These are phyloP conservation scores for Pasiphila rectangulata DNA, from an alignment of 2,888 invertebrate genomes.

Conservation along the genomic window DNA sequence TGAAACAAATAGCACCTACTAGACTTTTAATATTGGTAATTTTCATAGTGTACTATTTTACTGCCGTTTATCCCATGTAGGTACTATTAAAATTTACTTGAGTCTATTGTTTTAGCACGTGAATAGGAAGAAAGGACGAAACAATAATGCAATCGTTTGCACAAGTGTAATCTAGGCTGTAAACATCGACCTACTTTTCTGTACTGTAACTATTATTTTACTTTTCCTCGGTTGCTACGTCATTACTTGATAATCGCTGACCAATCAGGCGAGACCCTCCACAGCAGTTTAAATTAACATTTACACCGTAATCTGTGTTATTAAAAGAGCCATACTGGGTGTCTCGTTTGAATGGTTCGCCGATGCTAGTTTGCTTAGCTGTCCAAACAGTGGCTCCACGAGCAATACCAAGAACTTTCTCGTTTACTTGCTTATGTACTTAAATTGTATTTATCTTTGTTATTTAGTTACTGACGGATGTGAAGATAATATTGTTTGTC, in stretches of 20 bases:
- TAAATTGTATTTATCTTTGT: slow-evolving; percentile 61
- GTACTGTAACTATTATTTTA: slow-evolving; percentile 56
- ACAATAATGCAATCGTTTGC: slow-evolving; percentile 40
- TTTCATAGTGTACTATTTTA: no score
- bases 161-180: slow-evolving; percentile 51
- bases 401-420: slow-evolving; percentile 69
- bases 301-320: slow-evolving; percentile 28
- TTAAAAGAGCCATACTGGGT: slow-evolving; percentile 23
- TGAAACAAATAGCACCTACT: neutral
- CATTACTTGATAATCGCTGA: slow-evolving; percentile 56
- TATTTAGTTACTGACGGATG: slow-evolving; percentile 49
- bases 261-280: slow-evolving; percentile 49
- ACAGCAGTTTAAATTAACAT: slow-evolving; percentile 39
- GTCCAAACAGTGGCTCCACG: slow-evolving; percentile 73
- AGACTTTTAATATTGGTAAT: no score
- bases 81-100: neutral
- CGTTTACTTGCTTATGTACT: slow-evolving; percentile 57
- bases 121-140: slow-evolving; percentile 25
- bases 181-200: slow-evolving; percentile 58
- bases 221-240: slow-evolving; percentile 56
- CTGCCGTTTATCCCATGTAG: no score
- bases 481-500: slow-evolving; percentile 44
- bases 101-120: slow-evolving; percentile 9
- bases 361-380: slow-evolving; percentile 75
- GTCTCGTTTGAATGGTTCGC: slow-evolving; percentile 30